Evolutionary conservation across 2,888 invertebrate species (phyloP).

Genomic region (Ophioninae sp.): DNA sequence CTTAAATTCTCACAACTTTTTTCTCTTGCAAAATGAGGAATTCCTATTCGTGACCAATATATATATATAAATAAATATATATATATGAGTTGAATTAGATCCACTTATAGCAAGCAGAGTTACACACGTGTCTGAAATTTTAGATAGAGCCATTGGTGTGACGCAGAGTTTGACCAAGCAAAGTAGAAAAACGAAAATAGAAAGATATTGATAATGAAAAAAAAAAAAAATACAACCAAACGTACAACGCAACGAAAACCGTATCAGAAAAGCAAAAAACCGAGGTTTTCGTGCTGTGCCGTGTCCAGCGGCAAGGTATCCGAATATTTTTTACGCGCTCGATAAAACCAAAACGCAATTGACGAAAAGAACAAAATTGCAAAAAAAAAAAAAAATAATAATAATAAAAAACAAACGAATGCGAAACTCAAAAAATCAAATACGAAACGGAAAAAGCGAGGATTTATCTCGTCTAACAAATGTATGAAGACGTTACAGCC

Average conservation of each 20-base stretch:
- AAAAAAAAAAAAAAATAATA: constrained; percentile 19
- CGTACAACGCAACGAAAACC: constrained; percentile 8
- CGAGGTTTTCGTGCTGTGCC: constrained; percentile 38
- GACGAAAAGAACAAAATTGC: constrained; percentile 11
- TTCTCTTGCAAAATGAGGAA: constrained; percentile 32
- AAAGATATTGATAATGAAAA: no score
- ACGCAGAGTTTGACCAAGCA: constrained; percentile 30
- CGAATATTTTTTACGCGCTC: constrained; percentile 52
- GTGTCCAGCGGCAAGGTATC: constrained; percentile 62
- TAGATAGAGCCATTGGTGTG: constrained; percentile 36
- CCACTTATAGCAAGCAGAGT: constrained; percentile 51
- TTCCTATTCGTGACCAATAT: constrained; percentile 57
- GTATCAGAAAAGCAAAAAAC: constrained; percentile 6
- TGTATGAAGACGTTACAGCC: constrained; percentile 63
- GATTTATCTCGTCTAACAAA: constrained; percentile 57
- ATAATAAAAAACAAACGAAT: no score
- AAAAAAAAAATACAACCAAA: constrained; percentile 26
- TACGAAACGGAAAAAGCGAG: not conserved
- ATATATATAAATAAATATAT: no score
- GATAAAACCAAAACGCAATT: constrained; percentile 19
- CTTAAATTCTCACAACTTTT: constrained; percentile 2
- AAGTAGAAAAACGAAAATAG: no score
- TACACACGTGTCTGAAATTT: constrained; percentile 49
- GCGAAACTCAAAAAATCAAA: not conserved
- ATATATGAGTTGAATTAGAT: constrained; percentile 24